These are phyloP conservation scores for Adelognathus sp. DNA, from an alignment of 2,888 invertebrate species.

Conservation along the genomic window DNA sequence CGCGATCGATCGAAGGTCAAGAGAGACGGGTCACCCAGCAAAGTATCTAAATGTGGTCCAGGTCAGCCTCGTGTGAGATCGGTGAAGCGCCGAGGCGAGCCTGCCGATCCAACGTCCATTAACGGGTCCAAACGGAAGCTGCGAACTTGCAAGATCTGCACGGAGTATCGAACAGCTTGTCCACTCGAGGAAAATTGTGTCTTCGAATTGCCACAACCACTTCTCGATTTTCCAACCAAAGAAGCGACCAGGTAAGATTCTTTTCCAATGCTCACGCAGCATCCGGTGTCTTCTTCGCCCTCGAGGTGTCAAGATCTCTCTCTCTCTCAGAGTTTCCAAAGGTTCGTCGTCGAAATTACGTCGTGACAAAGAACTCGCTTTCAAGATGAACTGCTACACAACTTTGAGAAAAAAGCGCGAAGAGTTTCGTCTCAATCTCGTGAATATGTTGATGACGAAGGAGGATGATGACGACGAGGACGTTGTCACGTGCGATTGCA, in stretches of 20 bases:
- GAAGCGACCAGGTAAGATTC: constrained; percentile 49
- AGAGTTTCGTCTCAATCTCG: constrained; percentile 90
- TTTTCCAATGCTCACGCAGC: neutral
- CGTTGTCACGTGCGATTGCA: constrained; percentile 78
- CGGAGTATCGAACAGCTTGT: constrained; percentile 28
- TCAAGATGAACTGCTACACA: constrained; percentile 84
- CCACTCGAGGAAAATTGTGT: constrained; percentile 25
- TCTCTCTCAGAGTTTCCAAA: constrained; percentile 46
- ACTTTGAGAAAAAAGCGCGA: constrained; percentile 89
- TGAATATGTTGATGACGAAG: constrained; percentile 86
- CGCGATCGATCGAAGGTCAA: neutral
- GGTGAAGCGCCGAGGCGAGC: constrained; percentile 13
- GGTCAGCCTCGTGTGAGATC: neutral
- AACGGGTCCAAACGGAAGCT: constrained; percentile 5
- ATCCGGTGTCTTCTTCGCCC: neutral
- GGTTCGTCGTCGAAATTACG: constrained; percentile 48
- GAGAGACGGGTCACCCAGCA: neutral
- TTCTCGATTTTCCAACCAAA: constrained; percentile 30
- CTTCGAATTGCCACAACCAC: constrained; percentile 16
- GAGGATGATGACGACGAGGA: constrained; percentile 79
- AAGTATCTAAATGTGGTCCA: neutral
- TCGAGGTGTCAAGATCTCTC: neutral
- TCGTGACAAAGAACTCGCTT: constrained; percentile 61
- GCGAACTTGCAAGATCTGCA: constrained; percentile 39
- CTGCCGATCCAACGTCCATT: neutral